Percentiles rank a stretch among this genome's conserved stretches.
Evolutionary conservation across 2,888 invertebrate species (phyloP).

Genomic region (Diplazon laetatorius): DNA sequence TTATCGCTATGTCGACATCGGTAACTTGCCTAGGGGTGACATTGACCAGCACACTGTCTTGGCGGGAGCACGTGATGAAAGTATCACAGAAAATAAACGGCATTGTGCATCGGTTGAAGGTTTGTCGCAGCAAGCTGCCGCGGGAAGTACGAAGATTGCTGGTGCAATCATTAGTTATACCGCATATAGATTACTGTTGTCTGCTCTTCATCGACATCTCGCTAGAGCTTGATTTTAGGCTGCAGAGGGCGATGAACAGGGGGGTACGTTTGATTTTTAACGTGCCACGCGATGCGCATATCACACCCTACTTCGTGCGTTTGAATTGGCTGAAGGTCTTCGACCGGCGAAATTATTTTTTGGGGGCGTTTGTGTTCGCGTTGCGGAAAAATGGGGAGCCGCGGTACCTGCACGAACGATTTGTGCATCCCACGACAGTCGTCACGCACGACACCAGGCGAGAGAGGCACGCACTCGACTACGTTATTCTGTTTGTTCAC

Average conservation of each 20-base stretch:
- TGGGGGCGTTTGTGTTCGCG: no score
- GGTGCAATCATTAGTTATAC: background rate
- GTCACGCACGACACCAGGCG: background rate
- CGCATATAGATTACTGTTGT: conserved; percentile 7
- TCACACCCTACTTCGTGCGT: no score
- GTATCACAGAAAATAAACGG: background rate
- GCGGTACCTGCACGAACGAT: background rate
- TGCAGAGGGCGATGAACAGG: background rate
- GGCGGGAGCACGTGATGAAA: background rate
- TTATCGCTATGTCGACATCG: background rate
- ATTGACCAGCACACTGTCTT: background rate
- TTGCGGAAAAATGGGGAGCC: background rate
- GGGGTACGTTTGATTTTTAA: background rate
- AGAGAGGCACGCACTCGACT: background rate
- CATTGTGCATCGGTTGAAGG: background rate
- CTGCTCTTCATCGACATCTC: background rate
- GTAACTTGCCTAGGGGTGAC: background rate
- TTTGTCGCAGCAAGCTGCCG: background rate
- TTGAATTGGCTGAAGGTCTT: no score
- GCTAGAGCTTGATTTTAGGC: background rate
- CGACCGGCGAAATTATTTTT: no score
- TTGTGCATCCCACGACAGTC: background rate
- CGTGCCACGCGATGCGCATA: background rate
- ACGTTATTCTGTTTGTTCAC: no score
- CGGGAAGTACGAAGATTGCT: background rate